Base-by-base conservation (phyloP, 2,888 invertebrate species). In the Tachina lurida region DNA sequence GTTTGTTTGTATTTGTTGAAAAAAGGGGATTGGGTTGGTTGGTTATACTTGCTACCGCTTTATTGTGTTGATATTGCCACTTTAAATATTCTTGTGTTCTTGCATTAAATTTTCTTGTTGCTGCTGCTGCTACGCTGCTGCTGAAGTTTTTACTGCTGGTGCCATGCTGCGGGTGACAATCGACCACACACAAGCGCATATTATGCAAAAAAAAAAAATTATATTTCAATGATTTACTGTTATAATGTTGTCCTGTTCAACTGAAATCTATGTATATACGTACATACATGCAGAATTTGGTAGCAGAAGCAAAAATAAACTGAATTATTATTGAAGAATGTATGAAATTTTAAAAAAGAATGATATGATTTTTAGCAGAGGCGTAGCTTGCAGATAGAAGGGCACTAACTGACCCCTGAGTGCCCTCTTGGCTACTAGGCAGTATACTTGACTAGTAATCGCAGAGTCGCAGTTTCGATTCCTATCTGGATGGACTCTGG, bases 201-300 rank as follows among this genome's bases (percentile, higher is more conserved):
- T 74, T 74, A 54, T 85, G 78, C 63, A 78, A 31, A 49, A 52
- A 7, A 73, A n/a, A 73, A 75, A 79, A 67, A 78, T 31, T 31
- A 31, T 31, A 31, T 73, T 77, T 79, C 49, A 83, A 80, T 86
- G 86, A 86, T 86, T 86, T 86, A 86, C 86, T 79, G 86, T 79
- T 83, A 86, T 83, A 86, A 75, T 54, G 67, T 75, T 79, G 86
- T 86, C 86, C 86, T 86, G 86, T 73, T 76, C 83, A 75, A 73
- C 49, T 49, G 63, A 71, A 85, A 67, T 77, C 75, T 58, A 5
- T 41, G 31, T 58, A 43, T 12, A 3, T 62, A 13, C 22, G 3
- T 31, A 31, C 31, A 31, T 31, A 80, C 56, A 70, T 43, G 39
- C 47, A 77, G 19, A 56, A 75, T 43, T 17, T 41, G 17, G 31